These are phyloP conservation scores for Drosophila gunungcola DNA, from an alignment of 1,140 invertebrate genomes.

Conservation along the genomic window DNA sequence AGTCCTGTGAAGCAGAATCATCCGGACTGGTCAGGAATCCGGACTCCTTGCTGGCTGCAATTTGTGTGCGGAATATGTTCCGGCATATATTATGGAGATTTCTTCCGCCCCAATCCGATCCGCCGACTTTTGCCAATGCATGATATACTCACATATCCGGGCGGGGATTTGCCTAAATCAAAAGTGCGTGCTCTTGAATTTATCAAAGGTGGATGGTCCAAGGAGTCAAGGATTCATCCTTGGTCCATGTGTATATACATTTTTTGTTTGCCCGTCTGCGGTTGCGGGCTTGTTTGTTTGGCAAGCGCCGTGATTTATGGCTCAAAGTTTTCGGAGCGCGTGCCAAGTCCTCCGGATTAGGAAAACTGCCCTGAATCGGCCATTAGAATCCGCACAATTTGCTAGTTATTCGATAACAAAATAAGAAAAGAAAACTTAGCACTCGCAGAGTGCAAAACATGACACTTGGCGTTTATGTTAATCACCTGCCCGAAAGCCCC, in stretches of 20 bases:
- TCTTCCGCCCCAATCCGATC: constrained; percentile 30
- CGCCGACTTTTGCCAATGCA: constrained; percentile 59
- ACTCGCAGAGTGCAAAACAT: constrained; percentile 72
- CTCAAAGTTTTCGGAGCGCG: constrained; percentile 69
- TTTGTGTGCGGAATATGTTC: constrained; percentile 84
- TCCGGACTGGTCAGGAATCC: constrained; percentile 44
- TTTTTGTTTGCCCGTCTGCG: constrained; percentile 69
- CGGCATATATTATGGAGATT: constrained; percentile 84
- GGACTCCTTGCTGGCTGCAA: constrained; percentile 63
- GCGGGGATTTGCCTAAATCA: constrained; percentile 81
- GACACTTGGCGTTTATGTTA: constrained; percentile 84
- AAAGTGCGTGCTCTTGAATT: constrained; percentile 83
- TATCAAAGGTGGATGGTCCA: constrained; percentile 68
- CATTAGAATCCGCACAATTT: constrained; percentile 66
- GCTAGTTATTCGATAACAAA: constrained; percentile 28
- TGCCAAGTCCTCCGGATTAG: constrained; percentile 66
- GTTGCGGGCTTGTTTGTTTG: constrained; percentile 64
- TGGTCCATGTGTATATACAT: not conserved
- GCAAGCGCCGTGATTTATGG: constrained; percentile 77
- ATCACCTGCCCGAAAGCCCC: constrained; percentile 83
- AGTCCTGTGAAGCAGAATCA: constrained; percentile 15
- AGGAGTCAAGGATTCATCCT: constrained; percentile 12
- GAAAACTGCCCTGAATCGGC: constrained; percentile 33
- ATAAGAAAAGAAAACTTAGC: constrained; percentile 25
- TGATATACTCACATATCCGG: constrained; percentile 70